Percentiles rank a stretch among this genome's conserved stretches.
These are phyloP conservation scores for Micromesistius poutassou DNA, from an alignment of 2,797 vertebrate genomes.

Conservation along the genomic window DNA sequence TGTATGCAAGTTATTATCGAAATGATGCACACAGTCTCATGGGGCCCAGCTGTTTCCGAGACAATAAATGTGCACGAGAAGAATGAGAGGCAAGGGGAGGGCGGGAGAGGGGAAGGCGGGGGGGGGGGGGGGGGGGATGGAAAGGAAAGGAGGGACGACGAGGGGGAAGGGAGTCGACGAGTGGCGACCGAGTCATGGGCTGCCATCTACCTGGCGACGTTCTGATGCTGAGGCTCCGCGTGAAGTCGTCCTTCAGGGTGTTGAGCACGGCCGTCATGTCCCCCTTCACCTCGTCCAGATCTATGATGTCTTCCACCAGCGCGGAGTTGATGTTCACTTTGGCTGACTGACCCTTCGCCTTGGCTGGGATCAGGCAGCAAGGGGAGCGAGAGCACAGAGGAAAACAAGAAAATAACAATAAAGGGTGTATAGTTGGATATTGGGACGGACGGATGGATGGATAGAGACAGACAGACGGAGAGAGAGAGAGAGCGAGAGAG, in stretches of 20 bases:
- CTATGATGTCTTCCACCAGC: slow-evolving; percentile 90
- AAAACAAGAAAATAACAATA: slow-evolving; percentile 8
- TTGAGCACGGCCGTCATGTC: slow-evolving; percentile 81
- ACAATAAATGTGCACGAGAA: not conserved
- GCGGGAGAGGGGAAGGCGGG: too few relatives aligned
- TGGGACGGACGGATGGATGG: not conserved
- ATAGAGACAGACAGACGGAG: too few relatives aligned
- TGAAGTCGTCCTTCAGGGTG: slow-evolving; percentile 87
- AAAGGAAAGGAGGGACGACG: not conserved
- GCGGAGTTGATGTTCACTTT: slow-evolving; percentile 85
- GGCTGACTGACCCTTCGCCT: slow-evolving; percentile 82
- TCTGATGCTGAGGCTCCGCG: slow-evolving; percentile 85
- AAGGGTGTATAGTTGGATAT: not conserved
- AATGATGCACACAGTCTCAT: not conserved
- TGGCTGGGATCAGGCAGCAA: slow-evolving; percentile 65
- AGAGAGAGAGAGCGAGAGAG: too few relatives aligned
- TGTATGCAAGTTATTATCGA: not conserved
- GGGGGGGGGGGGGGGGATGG: too few relatives aligned
- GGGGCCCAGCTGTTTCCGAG: not conserved
- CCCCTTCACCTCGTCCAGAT: slow-evolving; percentile 78
- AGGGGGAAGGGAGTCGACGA: slow-evolving; percentile 7
- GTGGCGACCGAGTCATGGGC: not conserved
- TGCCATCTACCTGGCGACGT: slow-evolving; percentile 81
- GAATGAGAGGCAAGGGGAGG: not conserved
- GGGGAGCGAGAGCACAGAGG: slow-evolving; percentile 28